Evolutionary conservation across 2,888 invertebrate genomes (phyloP).

Genomic region (Synanthedon tipuliformis): DNA sequence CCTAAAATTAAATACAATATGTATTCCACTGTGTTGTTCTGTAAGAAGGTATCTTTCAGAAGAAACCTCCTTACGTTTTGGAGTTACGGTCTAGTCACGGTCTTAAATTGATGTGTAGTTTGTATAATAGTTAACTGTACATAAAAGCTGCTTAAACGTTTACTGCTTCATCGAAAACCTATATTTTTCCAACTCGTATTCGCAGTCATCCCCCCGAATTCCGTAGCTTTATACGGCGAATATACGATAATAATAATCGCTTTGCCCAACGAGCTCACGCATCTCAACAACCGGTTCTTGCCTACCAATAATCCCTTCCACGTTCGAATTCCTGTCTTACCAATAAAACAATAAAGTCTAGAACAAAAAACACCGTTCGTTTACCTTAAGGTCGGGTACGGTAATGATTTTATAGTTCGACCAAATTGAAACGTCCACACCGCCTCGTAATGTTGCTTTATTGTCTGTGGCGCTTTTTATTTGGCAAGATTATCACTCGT

Average conservation of each 20-base stretch:
- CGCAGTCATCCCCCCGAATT: constrained; percentile 29
- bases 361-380: not conserved
- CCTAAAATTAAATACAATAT: too few species aligned
- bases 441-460: too few species aligned
- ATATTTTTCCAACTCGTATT: constrained; percentile 5
- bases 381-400: not conserved
- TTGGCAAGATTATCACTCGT: too few species aligned
- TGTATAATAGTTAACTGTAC: too few species aligned
- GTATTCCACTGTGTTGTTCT: too few species aligned
- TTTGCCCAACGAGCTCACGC: constrained; percentile 47
- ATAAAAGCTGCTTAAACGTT: not conserved
- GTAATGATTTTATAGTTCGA: not conserved
- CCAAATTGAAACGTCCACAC: not conserved
- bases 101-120: too few species aligned
- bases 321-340: not conserved
- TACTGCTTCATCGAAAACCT: not conserved
- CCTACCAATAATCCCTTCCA: not conserved
- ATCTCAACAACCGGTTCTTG: constrained; percentile 37
- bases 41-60: too few species aligned
- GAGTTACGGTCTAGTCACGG: too few species aligned
- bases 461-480: too few species aligned
- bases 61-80: too few species aligned
- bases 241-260: constrained; percentile 40
- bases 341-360: not conserved
- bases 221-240: constrained; percentile 29